Percentiles rank a stretch among this genome's conserved stretches.
phyloP scores from a whole-genome alignment of 2,113 vertebrate genomes.

The Thinocorus orbignyianus region DNA sequence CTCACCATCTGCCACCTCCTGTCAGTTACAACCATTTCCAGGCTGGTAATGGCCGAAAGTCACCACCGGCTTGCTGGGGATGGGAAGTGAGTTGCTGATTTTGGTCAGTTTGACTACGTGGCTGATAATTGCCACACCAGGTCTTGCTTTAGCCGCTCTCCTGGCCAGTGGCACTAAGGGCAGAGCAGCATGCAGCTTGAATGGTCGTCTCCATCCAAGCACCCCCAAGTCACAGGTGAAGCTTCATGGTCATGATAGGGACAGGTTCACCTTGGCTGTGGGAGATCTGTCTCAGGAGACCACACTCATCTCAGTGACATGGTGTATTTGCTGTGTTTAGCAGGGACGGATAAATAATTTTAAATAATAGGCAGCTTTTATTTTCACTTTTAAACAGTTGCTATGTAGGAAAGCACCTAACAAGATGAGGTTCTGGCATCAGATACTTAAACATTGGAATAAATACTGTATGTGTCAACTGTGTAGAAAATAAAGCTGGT shows the following conservation, averaged over 20 bases:
- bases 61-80: too few species aligned
- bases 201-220: fast-evolving
- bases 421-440: background rate
- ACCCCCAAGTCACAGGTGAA: fast-evolving
- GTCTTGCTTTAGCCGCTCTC: background rate
- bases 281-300: too few species aligned
- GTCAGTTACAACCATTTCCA: background rate
- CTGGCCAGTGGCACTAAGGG: background rate
- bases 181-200: background rate
- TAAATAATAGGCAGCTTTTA: background rate
- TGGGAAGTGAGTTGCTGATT: too few species aligned
- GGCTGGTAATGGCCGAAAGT: background rate
- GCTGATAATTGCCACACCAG: fast-evolving
- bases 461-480: background rate
- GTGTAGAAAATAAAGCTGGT: background rate
- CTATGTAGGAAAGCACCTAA: background rate
- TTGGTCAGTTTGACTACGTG: too few species aligned
- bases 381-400: background rate
- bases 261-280: background rate
- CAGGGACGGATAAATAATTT: background rate
- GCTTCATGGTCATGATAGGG: fast-evolving
- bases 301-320: fast-evolving
- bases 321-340: fast-evolving
- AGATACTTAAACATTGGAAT: background rate
- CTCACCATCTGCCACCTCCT: fast-evolving